Evolutionary conservation across 2,797 vertebrate species (phyloP).

Genomic region (Helarctos malayanus): DNA sequence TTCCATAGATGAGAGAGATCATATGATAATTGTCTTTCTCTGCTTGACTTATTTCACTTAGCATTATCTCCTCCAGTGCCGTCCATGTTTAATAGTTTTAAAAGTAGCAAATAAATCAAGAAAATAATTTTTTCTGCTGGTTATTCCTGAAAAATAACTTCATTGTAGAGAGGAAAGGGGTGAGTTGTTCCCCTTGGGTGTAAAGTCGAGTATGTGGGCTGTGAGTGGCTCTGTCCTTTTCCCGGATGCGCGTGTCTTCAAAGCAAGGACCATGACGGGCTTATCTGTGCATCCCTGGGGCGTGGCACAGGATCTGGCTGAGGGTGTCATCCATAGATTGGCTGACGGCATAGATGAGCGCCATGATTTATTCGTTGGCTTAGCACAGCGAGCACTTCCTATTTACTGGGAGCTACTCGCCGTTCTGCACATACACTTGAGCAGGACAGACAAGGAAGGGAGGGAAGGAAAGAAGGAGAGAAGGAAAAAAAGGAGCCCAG

Average conservation of each 20-base stretch:
- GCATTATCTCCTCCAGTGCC: too few relatives aligned
- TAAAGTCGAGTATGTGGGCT: fast-evolving
- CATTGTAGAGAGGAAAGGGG: not conserved
- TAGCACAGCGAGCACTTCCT: not conserved
- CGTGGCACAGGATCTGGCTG: not conserved
- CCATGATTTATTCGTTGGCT: not conserved
- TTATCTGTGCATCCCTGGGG: not conserved
- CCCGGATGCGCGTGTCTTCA: not conserved
- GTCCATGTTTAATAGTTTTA: not conserved
- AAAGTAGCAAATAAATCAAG: not conserved
- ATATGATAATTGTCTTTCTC: too few relatives aligned
- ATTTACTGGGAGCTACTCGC: too few relatives aligned
- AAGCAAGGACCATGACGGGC: fast-evolving
- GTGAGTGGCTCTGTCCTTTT: fast-evolving
- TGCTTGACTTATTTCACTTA: too few relatives aligned
- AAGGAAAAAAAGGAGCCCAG: not conserved
- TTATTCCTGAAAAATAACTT: not conserved
- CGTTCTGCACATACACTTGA: not conserved
- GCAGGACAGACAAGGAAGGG: not conserved
- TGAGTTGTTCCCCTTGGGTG: fast-evolving
- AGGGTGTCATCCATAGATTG: not conserved
- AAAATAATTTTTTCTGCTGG: not conserved
- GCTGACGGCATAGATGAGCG: not conserved
- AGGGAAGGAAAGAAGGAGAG: too few relatives aligned
- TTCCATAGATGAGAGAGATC: too few relatives aligned